Conservation (phyloP, 35 echinoderm and acorn worm genomes). For the Ophioderma brevispina region DNA sequence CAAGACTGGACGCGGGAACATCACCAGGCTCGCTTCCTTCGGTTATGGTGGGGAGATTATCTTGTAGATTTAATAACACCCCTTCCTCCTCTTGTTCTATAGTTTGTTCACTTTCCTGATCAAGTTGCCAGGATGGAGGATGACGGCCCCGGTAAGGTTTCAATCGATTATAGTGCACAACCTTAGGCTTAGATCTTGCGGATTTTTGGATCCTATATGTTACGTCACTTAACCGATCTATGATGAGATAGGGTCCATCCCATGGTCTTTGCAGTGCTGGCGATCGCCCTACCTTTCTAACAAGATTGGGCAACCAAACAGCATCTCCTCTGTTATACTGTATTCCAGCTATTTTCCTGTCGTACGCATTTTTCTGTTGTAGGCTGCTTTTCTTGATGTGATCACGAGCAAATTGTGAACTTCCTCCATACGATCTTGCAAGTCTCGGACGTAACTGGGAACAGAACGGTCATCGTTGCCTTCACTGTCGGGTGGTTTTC, state of each 20-base stretch:
- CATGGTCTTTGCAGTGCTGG: conserved; percentile 43
- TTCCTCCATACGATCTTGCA: not conserved
- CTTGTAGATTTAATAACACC: not conserved
- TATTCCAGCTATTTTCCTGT: not conserved
- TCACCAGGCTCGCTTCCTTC: not conserved
- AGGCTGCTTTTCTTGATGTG: conserved; percentile 15
- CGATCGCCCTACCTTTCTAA: conserved; percentile 21
- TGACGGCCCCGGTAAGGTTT: conserved; percentile 22
- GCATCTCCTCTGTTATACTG: conserved; percentile 15
- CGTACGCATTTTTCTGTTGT: not conserved
- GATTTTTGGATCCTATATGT: conserved; percentile 47
- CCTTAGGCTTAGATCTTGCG: conserved; percentile 19
- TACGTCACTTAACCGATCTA: conserved; percentile 51
- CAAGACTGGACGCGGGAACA: not conserved
- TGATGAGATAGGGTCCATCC: conserved; percentile 43
- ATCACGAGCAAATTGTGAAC: conserved; percentile 9
- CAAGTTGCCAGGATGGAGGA: not conserved
- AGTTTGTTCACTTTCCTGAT: not conserved
- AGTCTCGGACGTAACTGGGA: not conserved
- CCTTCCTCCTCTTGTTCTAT: not conserved
- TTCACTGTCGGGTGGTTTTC: not conserved
- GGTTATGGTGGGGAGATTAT: not conserved
- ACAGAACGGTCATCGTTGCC: not conserved
- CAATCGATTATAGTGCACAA: conserved; percentile 51
- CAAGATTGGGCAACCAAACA: conserved; percentile 15